Evolutionary conservation across 2,888 invertebrate genomes (phyloP), one percentile per base, ranked within the genome.

Genomic region (Drosophila yooni): DNA sequence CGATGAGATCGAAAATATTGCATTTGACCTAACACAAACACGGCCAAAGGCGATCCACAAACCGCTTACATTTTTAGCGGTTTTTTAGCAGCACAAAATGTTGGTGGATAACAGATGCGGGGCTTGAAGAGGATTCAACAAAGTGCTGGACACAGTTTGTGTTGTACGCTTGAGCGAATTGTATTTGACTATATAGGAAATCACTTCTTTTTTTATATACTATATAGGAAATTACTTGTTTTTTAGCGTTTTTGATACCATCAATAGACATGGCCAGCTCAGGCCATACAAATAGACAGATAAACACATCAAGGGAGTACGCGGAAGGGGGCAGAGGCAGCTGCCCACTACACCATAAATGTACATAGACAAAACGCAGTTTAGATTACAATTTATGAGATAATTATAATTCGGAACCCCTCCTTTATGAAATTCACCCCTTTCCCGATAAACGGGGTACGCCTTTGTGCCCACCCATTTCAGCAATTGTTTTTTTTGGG

Each of bases 1-100:
- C 83, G 75, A 74, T 74, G 83, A 76, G 76, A 87, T 83, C 87
- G 79, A 89, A 84, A 89, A 89, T 89, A 86, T 89, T 83, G 87
- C 80, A 72, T 77, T 83, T 65, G 65, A 34, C 18, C 52, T n/a
- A 66, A 51, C 48, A 18, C 64, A 65, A 62, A 43, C 46, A 38
- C 27, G 33, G 46, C 36, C 62, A 56, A 58, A 70, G 48, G 34
- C 52, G 27, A 29, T 15, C n/a, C 52, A 48, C 53, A 74, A 82
- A 67, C 70, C 76, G 77, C 85, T 82, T 80, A 77, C 50, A 83
- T 74, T 86, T 86, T 70, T 70, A 78, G 75, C 62, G 70, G 71
- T 70, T 83, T 60, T 74, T 68, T 31, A 53, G 50, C 69, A 27
- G 53, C 50, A 46, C 29, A 73, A 70, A 60, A 27, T 21, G 21